Conservation (phyloP, 2,888 invertebrate species). For the Himalopsyche japonica region DNA sequence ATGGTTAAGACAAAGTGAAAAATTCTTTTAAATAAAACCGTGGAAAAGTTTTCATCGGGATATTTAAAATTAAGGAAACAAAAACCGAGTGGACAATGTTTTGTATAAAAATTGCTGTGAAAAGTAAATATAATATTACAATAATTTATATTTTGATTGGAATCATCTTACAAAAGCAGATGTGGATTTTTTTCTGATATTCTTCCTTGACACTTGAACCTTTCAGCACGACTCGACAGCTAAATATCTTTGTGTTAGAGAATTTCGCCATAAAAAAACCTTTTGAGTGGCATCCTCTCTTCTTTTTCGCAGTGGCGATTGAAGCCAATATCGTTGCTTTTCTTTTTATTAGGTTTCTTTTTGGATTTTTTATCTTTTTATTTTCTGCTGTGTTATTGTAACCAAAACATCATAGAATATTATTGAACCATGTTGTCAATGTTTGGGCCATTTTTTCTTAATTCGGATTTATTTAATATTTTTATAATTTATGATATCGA, state of each 20-base stretch:
- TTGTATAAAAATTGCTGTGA: no score
- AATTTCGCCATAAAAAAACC: slow-evolving; percentile 18
- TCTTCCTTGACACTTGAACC: slow-evolving; percentile 21
- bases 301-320: slow-evolving; percentile 21
- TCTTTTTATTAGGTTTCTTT: slow-evolving; percentile 18
- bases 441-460: no score
- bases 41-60: no score
- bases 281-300: slow-evolving; percentile 24
- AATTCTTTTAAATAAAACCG: no score
- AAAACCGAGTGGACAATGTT: no score
- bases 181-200: not conserved
- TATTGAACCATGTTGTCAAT: no score
- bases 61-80: no score
- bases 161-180: not conserved
- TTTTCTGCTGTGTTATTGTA: not conserved
- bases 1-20: no score
- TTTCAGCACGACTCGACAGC: slow-evolving; percentile 21
- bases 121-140: not conserved
- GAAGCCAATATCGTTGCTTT: slow-evolving; percentile 19
- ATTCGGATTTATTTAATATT: no score
- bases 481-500: no score
- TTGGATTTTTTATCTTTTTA: not conserved
- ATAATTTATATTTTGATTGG: not conserved
- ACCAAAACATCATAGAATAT: no score
- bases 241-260: slow-evolving; percentile 25